Base-by-base conservation (phyloP, 1,140 invertebrate genomes). In the Globodera ellingtonae region DNA sequence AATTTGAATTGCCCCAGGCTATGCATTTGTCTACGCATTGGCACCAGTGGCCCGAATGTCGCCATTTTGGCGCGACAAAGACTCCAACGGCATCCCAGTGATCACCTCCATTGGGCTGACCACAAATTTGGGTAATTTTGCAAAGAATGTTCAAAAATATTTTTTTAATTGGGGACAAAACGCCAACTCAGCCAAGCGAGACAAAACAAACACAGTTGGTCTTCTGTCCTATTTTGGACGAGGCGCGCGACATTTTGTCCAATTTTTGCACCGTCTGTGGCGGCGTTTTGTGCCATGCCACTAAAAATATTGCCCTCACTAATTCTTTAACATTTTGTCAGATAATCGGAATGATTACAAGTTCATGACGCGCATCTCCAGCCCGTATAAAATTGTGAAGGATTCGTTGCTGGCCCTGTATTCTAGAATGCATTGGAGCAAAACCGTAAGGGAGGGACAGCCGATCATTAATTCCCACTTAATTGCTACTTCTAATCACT, bases 281-380 rank as follows among this genome's bases (percentile, higher is more conserved):
- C 24, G 24, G 50, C 4, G 10, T 52, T 52, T 52, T 52, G 50
- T 52, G 7, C 50, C 50, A 52, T 52, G 50, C 0, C 2, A 7
- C 10, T 52, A 9, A 13, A 9, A 0, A 5, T 52, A 13, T 52
- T 52, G 0, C 50, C 50, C 7, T 52, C 24, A 24, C 24, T 52
- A 9, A 13, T 52, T 13, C 66, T 52, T 13, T 5, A 21, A 21
- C 15, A 10, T 70, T 70, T 21, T 24, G 24, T 59, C 21, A 77
- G 92, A 91, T 71, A 78, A 85, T 89, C 94, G 94, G 86, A 86
- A 85, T 84, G 71, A 92, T 82, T 96, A 93, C 89, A 92, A 92
- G 1, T 93, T 94, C 0, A 90, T 97, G 50, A 96, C 94, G 0
- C 91, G 95, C 66, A 93, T 96, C 90, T 94, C 94, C 91, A 93